Conservation (phyloP, 1,140 invertebrate species). For the Lutraria rhynchaena region DNA sequence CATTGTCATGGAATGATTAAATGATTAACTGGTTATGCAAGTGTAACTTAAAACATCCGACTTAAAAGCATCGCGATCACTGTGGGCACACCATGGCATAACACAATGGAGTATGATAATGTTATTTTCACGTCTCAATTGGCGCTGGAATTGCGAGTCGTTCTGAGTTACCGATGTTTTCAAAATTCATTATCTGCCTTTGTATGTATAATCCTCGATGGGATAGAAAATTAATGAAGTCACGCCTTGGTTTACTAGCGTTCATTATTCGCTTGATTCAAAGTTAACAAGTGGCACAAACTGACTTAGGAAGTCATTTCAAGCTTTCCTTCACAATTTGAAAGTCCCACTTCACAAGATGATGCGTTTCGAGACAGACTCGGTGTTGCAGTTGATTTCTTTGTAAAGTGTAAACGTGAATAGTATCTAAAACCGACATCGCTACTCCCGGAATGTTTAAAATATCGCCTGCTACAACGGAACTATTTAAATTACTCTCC, state of each 20-base stretch:
- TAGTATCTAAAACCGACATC: no score
- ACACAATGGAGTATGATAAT: conserved; percentile 55
- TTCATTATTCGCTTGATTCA: conserved; percentile 27
- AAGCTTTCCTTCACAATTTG: conserved; percentile 56
- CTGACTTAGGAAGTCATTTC: conserved; percentile 57
- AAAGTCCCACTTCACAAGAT: conserved; percentile 44
- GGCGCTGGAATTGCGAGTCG: conserved; percentile 42
- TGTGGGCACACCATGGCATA: conserved; percentile 20
- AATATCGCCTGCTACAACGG: no score
- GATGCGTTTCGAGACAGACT: not conserved
- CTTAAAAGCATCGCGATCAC: not conserved
- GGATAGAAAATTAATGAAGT: conserved; percentile 60
- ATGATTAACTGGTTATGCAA: conserved; percentile 48
- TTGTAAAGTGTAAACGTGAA: no score
- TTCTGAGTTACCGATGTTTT: conserved; percentile 5
- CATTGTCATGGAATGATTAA: conserved; percentile 28
- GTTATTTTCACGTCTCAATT: conserved; percentile 56
- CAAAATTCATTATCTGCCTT: conserved; percentile 57
- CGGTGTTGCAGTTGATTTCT: no score
- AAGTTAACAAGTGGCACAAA: conserved; percentile 51
- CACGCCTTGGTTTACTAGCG: conserved; percentile 41
- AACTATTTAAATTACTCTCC: no score
- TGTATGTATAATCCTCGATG: conserved; percentile 24
- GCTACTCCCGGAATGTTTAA: no score
- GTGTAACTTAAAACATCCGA: conserved; percentile 31